Evolutionary conservation across 2,797 vertebrate genomes (phyloP), one percentile per base, ranked within the genome.

Genomic region (Anabacerthia variegaticeps): DNA sequence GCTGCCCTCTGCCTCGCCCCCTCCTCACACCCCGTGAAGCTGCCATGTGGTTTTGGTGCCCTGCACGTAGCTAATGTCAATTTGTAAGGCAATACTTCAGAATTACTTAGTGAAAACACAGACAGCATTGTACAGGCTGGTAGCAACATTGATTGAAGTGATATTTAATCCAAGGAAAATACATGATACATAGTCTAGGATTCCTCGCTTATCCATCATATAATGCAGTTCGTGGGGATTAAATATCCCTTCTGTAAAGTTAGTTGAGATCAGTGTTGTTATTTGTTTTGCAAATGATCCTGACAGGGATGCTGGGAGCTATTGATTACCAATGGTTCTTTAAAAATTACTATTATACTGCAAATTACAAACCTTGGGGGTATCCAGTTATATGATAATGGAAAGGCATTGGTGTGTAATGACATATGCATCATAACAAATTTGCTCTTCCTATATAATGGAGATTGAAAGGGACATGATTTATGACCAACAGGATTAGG

Each of bases 111-210:
- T 37, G 69, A 77, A 93, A 89, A 59, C 73, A 75, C 89, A 80
- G 62, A 55, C 62, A 15, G 85, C 73, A 66, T 74, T 92, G 91
- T 94, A 43, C 68, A 61, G 77, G 77, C 79, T 54, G 84, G 85
- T 83, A 95, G 90, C 94, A 83, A 44, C 78, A 90, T 88, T 96
- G 96, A 96, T 95, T 87, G 85, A 79, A 93, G 84, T 41, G 96
- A 96, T 93, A 97, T 95, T 97, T 96, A 96, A 97, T 95, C 95
- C 91, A 75, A 54, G 87, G 66, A 83, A 95, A 93, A 92, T 86
- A 95, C 72, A 73, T 82, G 84, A 89, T 94, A 89, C 74, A 75
- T 86, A 88, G 93, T 76, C 84, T 96, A 88, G 88, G 73, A 83
- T 95, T 91, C 71, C 92, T 93, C 9, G 3, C 52, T 94, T 93